phyloP scores from a whole-genome alignment of 2,113 vertebrate species.

The Syrmaticus mikado region DNA sequence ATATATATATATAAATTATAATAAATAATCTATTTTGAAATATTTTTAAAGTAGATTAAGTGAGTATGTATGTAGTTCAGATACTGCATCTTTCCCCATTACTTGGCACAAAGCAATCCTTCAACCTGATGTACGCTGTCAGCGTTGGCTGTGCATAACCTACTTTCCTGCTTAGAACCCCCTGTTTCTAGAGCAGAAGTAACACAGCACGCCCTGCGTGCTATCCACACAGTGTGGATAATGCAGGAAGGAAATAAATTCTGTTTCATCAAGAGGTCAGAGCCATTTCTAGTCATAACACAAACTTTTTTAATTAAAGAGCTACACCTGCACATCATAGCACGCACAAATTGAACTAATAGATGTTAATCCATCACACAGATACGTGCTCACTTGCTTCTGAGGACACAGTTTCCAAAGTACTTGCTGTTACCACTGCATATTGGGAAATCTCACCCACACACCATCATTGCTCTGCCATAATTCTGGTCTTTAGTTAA shows the following conservation, averaged over 20 bases:
- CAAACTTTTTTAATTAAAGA: neutral
- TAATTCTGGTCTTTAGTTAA: neutral
- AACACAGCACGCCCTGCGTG: accelerated
- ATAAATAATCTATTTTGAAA: neutral
- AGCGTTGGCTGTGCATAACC: neutral
- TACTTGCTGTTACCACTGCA: neutral
- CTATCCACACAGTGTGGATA: accelerated
- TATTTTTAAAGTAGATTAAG: neutral
- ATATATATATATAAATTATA: no score
- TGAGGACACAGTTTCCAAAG: neutral
- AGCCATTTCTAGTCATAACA: neutral
- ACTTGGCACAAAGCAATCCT: neutral
- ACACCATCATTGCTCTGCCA: neutral
- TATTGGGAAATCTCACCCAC: neutral
- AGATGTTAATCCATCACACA: neutral
- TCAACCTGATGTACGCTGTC: neutral
- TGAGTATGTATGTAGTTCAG: neutral
- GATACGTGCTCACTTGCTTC: accelerated
- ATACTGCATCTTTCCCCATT: neutral
- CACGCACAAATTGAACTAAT: accelerated
- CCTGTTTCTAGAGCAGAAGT: neutral
- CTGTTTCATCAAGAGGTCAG: neutral
- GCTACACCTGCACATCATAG: accelerated
- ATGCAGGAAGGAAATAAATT: neutral
- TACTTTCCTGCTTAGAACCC: neutral